Evolutionary conservation across 1,140 invertebrate genomes (phyloP).

Genomic region (Adelges cooleyi): DNA sequence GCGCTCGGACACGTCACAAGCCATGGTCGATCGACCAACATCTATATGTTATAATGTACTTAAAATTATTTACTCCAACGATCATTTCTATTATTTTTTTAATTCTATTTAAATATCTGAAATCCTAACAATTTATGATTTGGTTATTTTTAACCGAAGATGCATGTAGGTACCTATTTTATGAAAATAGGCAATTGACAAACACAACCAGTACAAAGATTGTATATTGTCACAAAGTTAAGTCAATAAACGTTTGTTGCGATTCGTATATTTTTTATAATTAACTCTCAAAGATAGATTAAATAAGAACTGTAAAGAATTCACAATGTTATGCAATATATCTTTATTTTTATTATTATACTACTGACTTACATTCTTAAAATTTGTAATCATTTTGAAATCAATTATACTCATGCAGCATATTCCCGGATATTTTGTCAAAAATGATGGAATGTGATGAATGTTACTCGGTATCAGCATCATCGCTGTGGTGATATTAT

Average conservation of each 20-base stretch:
- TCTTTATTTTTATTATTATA: background rate
- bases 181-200: no score
- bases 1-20: background rate
- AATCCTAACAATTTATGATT: background rate
- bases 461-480: background rate
- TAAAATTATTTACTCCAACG: background rate
- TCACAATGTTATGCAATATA: no score
- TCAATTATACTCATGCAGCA: background rate
- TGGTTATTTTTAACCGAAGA: no score
- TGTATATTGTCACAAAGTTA: background rate
- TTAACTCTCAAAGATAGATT: background rate
- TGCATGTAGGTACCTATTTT: no score
- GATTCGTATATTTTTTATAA: background rate
- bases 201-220: background rate
- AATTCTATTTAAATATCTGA: background rate
- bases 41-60: background rate
- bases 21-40: background rate
- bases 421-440: background rate
- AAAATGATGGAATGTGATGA: background rate
- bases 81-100: background rate
- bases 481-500: background rate
- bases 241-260: background rate
- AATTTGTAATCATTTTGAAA: background rate
- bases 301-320: background rate
- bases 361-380: conserved; percentile 3